Percentiles rank a stretch among this genome's conserved stretches.
These are phyloP conservation scores for Zaprionus lachaisei DNA, from an alignment of 1,140 invertebrate species.

Conservation along the genomic window DNA sequence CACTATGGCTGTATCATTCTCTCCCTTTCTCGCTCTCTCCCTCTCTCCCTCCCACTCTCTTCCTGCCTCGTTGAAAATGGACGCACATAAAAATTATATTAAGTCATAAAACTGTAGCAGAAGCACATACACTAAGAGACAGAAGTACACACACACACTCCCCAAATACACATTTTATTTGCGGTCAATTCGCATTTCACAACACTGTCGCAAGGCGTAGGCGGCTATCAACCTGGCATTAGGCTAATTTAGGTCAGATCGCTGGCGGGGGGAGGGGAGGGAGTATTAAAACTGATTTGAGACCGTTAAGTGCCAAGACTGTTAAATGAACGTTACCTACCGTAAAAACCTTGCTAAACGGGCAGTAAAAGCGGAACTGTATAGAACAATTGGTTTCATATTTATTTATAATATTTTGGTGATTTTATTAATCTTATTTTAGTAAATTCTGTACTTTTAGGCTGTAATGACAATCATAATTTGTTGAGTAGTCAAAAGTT, in stretches of 20 bases:
- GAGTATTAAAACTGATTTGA: constrained; percentile 19
- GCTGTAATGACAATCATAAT: no score
- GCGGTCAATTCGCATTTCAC: constrained; percentile 69
- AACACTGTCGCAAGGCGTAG: not conserved
- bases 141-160: not conserved
- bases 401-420: not conserved
- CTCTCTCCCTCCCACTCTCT: not conserved
- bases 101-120: constrained; percentile 65
- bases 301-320: not conserved
- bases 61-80: constrained; percentile 47
- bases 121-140: not conserved
- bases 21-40: constrained; percentile 4
- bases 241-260: constrained; percentile 6
- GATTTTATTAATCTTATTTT: no score
- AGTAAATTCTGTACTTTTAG: no score
- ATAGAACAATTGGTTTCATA: not conserved
- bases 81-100: constrained; percentile 80
- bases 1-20: not conserved
- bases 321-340: not conserved
- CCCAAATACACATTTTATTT: constrained; percentile 51
- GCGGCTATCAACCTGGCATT: not conserved
- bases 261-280: not conserved
- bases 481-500: no score
- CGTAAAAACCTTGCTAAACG: not conserved
- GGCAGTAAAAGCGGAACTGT: not conserved